Evolutionary conservation across 35 echinoderm and acorn worm species (phyloP).

Genomic region (Eucidaris tribuloides): DNA sequence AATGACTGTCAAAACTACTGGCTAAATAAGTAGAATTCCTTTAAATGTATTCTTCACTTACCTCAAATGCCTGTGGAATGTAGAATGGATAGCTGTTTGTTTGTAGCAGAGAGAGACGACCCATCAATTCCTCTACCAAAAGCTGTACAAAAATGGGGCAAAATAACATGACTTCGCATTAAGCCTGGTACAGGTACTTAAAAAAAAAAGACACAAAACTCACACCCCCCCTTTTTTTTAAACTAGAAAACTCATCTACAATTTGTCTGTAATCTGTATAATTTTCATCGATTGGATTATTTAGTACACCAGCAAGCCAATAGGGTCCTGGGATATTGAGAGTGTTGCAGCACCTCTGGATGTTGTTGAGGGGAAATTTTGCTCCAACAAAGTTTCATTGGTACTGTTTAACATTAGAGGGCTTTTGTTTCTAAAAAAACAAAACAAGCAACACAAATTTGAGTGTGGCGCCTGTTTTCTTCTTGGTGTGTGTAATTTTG

Average conservation of each 20-base stretch:
- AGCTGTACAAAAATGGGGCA: conserved; percentile 13
- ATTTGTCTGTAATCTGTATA: background rate
- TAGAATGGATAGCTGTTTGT: conserved; percentile 84
- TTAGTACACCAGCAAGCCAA: background rate
- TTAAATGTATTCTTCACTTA: too few species aligned
- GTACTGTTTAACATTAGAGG: too few species aligned
- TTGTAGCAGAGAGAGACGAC: conserved; percentile 66
- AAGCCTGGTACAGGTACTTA: background rate
- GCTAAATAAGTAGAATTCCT: too few species aligned
- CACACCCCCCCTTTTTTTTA: background rate
- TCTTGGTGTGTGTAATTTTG: too few species aligned
- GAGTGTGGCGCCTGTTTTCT: too few species aligned
- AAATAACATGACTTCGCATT: background rate
- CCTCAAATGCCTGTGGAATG: conserved; percentile 65
- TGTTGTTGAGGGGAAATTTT: too few species aligned
- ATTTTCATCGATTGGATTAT: background rate
- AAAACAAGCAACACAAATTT: too few species aligned
- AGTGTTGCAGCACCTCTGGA: too few species aligned
- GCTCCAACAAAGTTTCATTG: too few species aligned
- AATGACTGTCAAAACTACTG: too few species aligned
- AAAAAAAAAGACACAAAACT: background rate
- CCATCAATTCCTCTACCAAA: conserved; percentile 81
- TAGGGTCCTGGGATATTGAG: too few species aligned
- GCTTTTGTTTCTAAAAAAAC: too few species aligned
- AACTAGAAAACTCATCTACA: background rate